phyloP scores from a whole-genome alignment of 2,888 invertebrate species.

The Teleiodes luculella region DNA sequence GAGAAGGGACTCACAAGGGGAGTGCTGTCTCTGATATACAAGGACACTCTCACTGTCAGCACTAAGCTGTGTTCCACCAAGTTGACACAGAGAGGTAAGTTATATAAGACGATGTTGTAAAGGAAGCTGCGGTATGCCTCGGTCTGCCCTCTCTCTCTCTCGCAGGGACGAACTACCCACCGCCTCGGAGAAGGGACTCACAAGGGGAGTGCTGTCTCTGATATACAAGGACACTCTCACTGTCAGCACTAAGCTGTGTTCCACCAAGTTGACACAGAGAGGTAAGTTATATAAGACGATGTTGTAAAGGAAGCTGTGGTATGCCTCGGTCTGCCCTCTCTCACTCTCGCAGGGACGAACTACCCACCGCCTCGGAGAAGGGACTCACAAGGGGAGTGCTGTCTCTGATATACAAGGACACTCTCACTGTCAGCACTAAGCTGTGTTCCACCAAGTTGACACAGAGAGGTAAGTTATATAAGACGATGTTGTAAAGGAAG shows the following conservation, averaged over 20 bases:
- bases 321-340: conserved; percentile 82
- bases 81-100: conserved; percentile 44
- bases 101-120: too few species aligned
- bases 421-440: conserved; percentile 86
- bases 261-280: conserved; percentile 49
- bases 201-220: conserved; percentile 47
- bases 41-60: conserved; percentile 86
- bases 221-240: conserved; percentile 82
- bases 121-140: conserved; percentile 72
- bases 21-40: conserved; percentile 44
- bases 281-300: too few species aligned
- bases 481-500: too few species aligned
- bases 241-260: conserved; percentile 82
- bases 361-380: conserved; percentile 55
- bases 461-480: conserved; percentile 42
- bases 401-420: conserved; percentile 76
- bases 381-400: conserved; percentile 50
- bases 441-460: conserved; percentile 50
- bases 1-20: conserved; percentile 53
- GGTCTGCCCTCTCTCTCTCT: conserved; percentile 83
- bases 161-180: conserved; percentile 44
- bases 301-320: conserved; percentile 71
- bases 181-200: conserved; percentile 52
- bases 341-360: conserved; percentile 38
- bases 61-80: conserved; percentile 77